Conservation (phyloP, 64 coral and sea anemone species). For the Stylophora pistillata region DNA sequence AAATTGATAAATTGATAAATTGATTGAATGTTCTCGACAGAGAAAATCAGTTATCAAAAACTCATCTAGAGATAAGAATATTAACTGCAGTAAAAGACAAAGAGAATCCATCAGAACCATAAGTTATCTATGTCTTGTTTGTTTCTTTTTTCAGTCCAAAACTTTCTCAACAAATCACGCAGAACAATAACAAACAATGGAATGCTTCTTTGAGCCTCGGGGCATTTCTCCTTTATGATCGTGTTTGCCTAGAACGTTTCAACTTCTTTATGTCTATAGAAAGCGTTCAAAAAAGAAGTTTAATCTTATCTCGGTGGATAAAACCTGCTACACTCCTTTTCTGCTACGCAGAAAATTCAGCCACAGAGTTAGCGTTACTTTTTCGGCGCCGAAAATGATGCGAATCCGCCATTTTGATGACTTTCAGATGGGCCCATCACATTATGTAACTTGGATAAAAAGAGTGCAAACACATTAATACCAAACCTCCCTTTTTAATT, state of each 20-base stretch:
- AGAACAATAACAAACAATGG: not conserved
- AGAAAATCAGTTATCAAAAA: no score
- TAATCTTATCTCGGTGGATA: not conserved
- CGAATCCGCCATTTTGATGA: not conserved
- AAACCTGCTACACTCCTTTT: not conserved
- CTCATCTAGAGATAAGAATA: not conserved
- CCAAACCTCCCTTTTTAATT: not conserved
- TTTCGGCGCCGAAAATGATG: constrained; percentile 1
- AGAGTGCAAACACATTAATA: not conserved
- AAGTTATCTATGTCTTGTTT: not conserved
- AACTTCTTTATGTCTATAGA: not conserved
- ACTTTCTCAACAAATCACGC: not conserved
- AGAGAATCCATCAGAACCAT: not conserved
- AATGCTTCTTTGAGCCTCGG: constrained; percentile 4
- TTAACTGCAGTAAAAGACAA: not conserved
- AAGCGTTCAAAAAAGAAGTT: not conserved
- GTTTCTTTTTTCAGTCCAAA: not conserved
- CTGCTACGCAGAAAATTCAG: not conserved
- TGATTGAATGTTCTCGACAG: no score
- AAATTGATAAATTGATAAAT: no score
- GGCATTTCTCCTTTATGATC: not conserved
- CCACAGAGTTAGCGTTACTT: not conserved
- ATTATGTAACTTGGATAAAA: not conserved
- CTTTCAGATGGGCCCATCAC: not conserved
- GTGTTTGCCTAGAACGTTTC: not conserved